A percentile compares a stretch with the other conserved stretches of the same genome.
Evolutionary conservation across 2,113 vertebrate genomes (phyloP).

Genomic region (Chaenocephalus aceratus): DNA sequence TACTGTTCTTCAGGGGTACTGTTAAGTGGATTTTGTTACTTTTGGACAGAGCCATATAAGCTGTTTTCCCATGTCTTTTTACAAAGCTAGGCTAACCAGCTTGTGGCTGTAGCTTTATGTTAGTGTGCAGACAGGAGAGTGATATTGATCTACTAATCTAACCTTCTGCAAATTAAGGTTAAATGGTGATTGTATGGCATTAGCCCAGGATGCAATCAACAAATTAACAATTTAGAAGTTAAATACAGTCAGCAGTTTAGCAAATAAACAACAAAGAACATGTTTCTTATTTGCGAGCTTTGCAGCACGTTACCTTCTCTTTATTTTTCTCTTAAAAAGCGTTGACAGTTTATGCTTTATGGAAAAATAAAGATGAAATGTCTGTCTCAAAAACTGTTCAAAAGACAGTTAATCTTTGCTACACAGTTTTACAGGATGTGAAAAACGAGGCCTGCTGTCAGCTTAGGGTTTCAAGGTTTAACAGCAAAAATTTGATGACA

Average conservation of each 20-base stretch:
- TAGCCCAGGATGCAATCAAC: background rate
- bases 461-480: background rate
- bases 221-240: conserved; percentile 3
- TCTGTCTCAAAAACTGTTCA: background rate
- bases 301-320: background rate
- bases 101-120: background rate
- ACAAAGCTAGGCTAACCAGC: background rate
- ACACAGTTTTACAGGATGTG: background rate
- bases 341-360: background rate
- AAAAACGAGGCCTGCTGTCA: background rate
- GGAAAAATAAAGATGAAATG: conserved; percentile 11
- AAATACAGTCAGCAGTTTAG: background rate
- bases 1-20: background rate
- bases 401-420: background rate
- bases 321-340: background rate
- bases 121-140: background rate
- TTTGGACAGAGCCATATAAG: background rate
- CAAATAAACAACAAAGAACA: background rate
- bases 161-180: background rate
- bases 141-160: background rate
- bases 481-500: conserved; percentile 12
- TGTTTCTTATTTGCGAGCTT: background rate
- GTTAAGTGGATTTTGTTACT: background rate
- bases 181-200: background rate
- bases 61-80: background rate